These are phyloP conservation scores for Colinus virginianus DNA, from an alignment of 2,113 vertebrate genomes.

Conservation along the genomic window DNA sequence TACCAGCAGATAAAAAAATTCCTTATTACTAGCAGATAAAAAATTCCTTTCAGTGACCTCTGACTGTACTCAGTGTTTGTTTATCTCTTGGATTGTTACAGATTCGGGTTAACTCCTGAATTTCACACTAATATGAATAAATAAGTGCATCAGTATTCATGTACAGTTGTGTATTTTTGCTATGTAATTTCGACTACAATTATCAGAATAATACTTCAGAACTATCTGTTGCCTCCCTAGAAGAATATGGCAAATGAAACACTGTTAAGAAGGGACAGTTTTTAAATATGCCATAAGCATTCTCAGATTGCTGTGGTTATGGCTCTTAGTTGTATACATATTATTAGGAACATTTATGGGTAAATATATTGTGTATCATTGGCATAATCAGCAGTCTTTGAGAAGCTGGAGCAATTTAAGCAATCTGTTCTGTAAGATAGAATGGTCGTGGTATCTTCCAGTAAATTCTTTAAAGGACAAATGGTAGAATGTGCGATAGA, in stretches of 20 bases:
- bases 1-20: background rate
- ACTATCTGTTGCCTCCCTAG: background rate
- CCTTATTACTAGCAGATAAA: background rate
- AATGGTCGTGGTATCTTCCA: background rate
- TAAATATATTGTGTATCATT: background rate
- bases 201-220: background rate
- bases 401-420: background rate
- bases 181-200: background rate
- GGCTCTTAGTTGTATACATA: background rate
- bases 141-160: background rate
- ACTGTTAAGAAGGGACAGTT: background rate
- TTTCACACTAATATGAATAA: background rate
- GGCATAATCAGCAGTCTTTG: background rate
- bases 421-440: background rate
- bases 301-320: background rate
- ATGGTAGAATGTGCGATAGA: background rate
- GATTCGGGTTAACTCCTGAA: background rate
- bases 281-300: background rate
- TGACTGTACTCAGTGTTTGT: background rate
- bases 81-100: background rate
- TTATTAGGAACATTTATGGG: background rate
- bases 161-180: background rate
- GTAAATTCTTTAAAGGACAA: background rate
- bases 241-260: background rate
- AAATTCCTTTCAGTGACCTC: background rate